phyloP scores from a whole-genome alignment of 2,113 vertebrate genomes.

The Rhinolophus sinicus region DNA sequence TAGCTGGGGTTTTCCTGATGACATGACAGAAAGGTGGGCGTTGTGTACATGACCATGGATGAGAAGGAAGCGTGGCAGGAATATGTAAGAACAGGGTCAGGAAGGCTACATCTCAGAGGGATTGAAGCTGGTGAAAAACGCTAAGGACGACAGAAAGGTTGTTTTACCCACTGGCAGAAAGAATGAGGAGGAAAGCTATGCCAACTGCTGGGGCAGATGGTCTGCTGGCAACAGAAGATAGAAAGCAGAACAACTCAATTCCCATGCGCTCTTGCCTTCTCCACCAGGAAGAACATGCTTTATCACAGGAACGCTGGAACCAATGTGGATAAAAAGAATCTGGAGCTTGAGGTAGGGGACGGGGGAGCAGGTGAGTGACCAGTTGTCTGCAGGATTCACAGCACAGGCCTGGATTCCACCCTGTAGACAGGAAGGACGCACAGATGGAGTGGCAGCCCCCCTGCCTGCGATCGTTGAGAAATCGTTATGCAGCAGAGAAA shows the following conservation, averaged over 20 bases:
- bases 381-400: neutral
- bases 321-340: neutral
- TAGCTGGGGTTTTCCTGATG: neutral
- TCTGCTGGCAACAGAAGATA: neutral
- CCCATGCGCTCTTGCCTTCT: neutral
- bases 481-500: neutral
- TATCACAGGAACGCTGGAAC: neutral
- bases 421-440: neutral
- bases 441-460: neutral
- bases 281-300: rapidly evolving
- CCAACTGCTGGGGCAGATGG: neutral
- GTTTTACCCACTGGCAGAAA: neutral
- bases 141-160: neutral
- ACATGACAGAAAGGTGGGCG: neutral
- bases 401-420: neutral
- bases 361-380: neutral
- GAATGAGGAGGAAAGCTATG: neutral
- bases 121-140: neutral
- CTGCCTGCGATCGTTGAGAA: neutral
- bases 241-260: neutral
- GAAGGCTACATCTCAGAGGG: neutral
- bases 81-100: neutral
- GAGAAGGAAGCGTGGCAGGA: neutral
- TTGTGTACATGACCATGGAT: rapidly evolving
- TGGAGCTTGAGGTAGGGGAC: neutral